Evolutionary conservation across 1,140 invertebrate genomes (phyloP), one percentile per base, ranked within the genome.

Genomic region (Antheraea pernyi): DNA sequence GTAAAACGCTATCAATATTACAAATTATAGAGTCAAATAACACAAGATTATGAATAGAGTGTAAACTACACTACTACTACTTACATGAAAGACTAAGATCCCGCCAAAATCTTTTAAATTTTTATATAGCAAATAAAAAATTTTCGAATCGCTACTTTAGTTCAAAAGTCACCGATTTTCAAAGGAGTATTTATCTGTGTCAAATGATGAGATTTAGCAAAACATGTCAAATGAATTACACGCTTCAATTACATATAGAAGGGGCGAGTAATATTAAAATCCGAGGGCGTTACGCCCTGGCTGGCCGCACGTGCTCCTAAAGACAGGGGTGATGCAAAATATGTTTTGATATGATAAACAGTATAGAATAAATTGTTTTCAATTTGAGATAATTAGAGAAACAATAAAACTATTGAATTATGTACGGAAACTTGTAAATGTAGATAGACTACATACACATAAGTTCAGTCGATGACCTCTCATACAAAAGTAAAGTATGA

Each of bases 191-290:
- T 78, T 73, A 83, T 77, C 82, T 74, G 75, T 81, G 85, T 89
- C 88, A 88, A 87, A 91, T 88, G 87, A 89, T 81, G 72, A 81
- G 85, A 88, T 83, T 89, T 86, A 86, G 80, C 79, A 85, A 88
- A 89, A 89, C 85, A 91, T 88, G 88, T 91, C 86, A 84, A 78
- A 80, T 74, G 80, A 79, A 91, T 91, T 88, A 91, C 80, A 85
- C 88, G 88, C 81, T 86, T 85, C 85, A 89, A 88, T 91, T 88
- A 91, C 77, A 68, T 60, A 72, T 11, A 39, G 18, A 59, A 73
- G 70, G 80, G 81, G 78, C 70, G 64, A 46, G 64, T 61, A 59
- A 76, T 82, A 86, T 86, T 84, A 82, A 81, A 81, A 69, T 63
- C 39, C 53, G 63, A 67, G 75, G 77, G 71, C 48, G 67, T 68